Base-by-base conservation (phyloP, 2,113 vertebrate genomes). In the Trachemys scripta region DNA sequence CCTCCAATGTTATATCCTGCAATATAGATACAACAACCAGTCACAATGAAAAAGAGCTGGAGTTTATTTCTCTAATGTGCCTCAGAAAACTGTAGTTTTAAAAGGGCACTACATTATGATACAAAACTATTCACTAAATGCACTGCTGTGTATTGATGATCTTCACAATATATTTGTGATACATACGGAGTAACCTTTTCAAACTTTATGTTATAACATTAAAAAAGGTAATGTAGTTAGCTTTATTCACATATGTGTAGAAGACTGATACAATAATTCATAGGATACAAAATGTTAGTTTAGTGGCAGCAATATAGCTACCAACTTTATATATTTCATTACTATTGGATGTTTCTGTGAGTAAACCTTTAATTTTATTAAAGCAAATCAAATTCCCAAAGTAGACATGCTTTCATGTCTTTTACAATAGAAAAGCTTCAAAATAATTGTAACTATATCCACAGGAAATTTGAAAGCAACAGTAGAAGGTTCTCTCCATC, bases 221-320 rank as follows among this genome's bases (percentile, higher is more conserved):
- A 91, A 85, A 96, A 96, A 82, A 90, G 85, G 94, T 96, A 94
- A 95, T 79, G 90, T 90, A 96, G 85, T 96, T 92, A 95, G 94
- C 84, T 94, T 96, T 96, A 97, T 95, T 94, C 92, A 95, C 91
- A 91, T 96, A 94, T 88, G 89, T 91, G 92, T 88, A 87, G 91
- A 92, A 89, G 97, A 95, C 93, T 85, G 96, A 85, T 59, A 38
- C n/a, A 91, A 51, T 96, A 95, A 97, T 86, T 97, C 93, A 95
- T 35, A 85, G 59, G 85, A 88, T 90, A 95, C 80, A 81, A 90
- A 65, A 90, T 92, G 80, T 80, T 93, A 94, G 87, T 91, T 56
- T 84, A 91, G 72, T 80, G 84, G 69, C 2, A 93, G 87, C 57
- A 84, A 94, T 47, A 91, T 50, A 93, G 65, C 72, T 91, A 90